Evolutionary conservation across 2,113 vertebrate genomes (phyloP).

Genomic region (Amazona guildingii): DNA sequence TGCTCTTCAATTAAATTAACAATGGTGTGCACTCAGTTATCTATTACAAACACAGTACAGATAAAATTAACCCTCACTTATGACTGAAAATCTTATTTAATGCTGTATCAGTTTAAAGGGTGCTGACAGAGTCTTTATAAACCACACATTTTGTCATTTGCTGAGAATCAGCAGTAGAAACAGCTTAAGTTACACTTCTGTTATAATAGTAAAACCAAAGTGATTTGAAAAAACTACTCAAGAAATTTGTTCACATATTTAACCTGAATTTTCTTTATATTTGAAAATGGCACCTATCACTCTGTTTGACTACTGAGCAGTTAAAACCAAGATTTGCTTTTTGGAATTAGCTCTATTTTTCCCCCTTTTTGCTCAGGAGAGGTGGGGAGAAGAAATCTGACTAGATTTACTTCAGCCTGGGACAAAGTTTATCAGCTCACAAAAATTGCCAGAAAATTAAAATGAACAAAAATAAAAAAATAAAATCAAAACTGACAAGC

Average conservation of each 20-base stretch:
- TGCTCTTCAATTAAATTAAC: neutral
- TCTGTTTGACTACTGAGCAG: neutral
- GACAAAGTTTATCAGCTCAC: neutral
- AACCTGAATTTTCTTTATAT: neutral
- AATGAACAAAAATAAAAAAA: neutral
- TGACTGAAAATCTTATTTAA: neutral
- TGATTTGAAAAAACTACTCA: neutral
- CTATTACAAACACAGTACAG: neutral
- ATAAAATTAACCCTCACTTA: neutral
- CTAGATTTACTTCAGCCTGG: neutral
- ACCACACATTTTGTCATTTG: neutral
- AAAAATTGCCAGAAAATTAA: neutral
- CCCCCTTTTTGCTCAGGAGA: neutral
- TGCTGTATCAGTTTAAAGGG: neutral
- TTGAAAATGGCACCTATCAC: neutral
- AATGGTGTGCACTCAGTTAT: neutral
- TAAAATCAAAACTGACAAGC: neutral
- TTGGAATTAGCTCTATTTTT: neutral
- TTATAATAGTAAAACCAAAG: neutral
- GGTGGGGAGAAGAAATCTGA: neutral
- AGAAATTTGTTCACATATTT: neutral
- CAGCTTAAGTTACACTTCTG: neutral
- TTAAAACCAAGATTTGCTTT: neutral
- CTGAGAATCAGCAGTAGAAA: neutral
- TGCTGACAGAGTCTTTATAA: neutral